Percentiles rank a stretch among this genome's conserved stretches.
Conservation (phyloP, 2,888 invertebrate species). For the Tenthredo distinguenda region DNA sequence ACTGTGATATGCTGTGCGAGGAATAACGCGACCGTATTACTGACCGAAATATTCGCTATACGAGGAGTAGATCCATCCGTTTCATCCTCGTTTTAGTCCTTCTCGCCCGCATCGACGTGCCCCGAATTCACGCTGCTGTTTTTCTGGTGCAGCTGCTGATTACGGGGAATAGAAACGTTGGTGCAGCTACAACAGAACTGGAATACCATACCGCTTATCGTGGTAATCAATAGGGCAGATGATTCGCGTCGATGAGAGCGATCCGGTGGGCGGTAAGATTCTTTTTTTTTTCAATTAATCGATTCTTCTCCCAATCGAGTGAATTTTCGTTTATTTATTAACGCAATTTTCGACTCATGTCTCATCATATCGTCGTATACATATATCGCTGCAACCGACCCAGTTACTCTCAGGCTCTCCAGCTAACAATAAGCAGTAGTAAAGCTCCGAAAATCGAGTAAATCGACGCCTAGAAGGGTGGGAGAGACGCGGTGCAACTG, state of each 20-base stretch:
- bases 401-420: neutral
- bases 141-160: neutral
- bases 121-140: neutral
- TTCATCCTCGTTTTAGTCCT: neutral
- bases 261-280: slow-evolving; percentile 92
- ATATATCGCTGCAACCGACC: neutral
- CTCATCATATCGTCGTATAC: neutral
- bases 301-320: neutral
- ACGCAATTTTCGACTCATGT: neutral
- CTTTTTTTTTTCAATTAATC: slow-evolving; percentile 57
- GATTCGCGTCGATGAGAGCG: slow-evolving; percentile 95
- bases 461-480: neutral
- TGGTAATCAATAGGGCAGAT: slow-evolving; percentile 77
- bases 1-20: neutral
- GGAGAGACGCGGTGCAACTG: slow-evolving; percentile 19
- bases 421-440: neutral
- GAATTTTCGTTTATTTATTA: neutral
- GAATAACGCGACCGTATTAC: neutral
- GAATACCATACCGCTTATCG: neutral
- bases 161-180: neutral
- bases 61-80: neutral
- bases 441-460: neutral
- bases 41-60: slow-evolving; percentile 14
- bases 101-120: neutral
- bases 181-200: neutral